Conservation (phyloP, 2,888 invertebrate genomes). For the Troides oblongomaculatus region DNA sequence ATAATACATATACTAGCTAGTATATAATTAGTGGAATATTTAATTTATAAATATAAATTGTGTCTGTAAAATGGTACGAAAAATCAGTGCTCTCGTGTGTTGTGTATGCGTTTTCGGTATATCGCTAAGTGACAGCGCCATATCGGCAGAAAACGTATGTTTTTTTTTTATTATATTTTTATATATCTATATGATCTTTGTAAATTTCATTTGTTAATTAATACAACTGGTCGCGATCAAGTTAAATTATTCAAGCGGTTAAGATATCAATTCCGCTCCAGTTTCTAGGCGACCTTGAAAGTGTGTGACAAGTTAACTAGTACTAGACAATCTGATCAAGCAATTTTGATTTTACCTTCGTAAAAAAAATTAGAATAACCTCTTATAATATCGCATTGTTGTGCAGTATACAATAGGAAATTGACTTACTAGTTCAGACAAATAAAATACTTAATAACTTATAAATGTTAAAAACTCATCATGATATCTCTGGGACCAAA, state of each 20-base stretch:
- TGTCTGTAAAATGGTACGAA: slow-evolving; percentile 62
- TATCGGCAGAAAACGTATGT: slow-evolving; percentile 57
- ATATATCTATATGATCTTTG: slow-evolving; percentile 7
- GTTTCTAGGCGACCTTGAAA: slow-evolving; percentile 60
- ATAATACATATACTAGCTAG: too few species aligned
- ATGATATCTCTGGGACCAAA: too few species aligned
- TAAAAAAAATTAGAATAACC: background rate
- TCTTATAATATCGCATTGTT: background rate
- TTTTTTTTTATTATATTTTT: slow-evolving; percentile 1
- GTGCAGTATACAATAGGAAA: background rate
- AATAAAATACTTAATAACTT: background rate
- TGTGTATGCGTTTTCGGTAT: slow-evolving; percentile 69
- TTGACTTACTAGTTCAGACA: background rate
- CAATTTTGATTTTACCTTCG: slow-evolving; percentile 1
- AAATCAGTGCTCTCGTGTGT: slow-evolving; percentile 69
- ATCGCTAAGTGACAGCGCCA: slow-evolving; percentile 68
- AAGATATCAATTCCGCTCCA: slow-evolving; percentile 42
- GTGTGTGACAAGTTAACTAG: slow-evolving; percentile 41
- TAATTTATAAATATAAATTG: slow-evolving; percentile 32
- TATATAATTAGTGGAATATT: slow-evolving; percentile 6
- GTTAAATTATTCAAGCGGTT: background rate
- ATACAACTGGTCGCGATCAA: background rate
- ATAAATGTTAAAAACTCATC: background rate
- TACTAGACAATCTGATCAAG: slow-evolving; percentile 19
- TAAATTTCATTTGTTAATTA: background rate